Percentiles rank a stretch among this genome's conserved stretches.
Conservation (phyloP, 1,140 invertebrate genomes). For the Heliconius himera region DNA sequence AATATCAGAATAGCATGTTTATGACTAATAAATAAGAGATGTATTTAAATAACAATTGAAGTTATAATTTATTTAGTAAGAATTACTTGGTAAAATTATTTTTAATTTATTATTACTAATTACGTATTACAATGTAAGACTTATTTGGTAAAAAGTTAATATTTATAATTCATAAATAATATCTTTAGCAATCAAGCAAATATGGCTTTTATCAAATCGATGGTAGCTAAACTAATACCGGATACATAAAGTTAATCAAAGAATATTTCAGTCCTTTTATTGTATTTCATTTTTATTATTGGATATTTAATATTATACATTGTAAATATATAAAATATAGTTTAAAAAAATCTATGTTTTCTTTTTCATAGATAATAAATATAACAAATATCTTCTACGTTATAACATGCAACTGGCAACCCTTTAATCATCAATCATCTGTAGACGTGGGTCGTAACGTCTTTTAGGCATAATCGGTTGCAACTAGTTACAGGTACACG, state of each 20-base stretch:
- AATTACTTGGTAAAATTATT: not conserved
- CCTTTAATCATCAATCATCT: slow-evolving; percentile 68
- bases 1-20: slow-evolving; percentile 4
- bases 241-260: no score
- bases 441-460: no score
- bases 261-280: no score
- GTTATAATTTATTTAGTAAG: not conserved
- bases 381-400: not conserved
- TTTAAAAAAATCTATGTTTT: not conserved
- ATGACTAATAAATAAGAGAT: not conserved
- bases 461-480: no score
- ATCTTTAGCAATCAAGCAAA: no score
- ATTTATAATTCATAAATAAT: not conserved
- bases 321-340: no score
- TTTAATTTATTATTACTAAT: not conserved
- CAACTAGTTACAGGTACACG: no score
- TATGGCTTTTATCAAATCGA: no score
- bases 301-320: no score
- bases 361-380: not conserved
- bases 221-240: no score
- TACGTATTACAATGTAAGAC: not conserved
- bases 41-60: not conserved
- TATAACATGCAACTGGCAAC: slow-evolving; percentile 46
- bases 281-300: no score
- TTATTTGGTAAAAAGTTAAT: not conserved